Base-by-base conservation (phyloP, 2,797 vertebrate species). In the Cryptoprocta ferox region DNA sequence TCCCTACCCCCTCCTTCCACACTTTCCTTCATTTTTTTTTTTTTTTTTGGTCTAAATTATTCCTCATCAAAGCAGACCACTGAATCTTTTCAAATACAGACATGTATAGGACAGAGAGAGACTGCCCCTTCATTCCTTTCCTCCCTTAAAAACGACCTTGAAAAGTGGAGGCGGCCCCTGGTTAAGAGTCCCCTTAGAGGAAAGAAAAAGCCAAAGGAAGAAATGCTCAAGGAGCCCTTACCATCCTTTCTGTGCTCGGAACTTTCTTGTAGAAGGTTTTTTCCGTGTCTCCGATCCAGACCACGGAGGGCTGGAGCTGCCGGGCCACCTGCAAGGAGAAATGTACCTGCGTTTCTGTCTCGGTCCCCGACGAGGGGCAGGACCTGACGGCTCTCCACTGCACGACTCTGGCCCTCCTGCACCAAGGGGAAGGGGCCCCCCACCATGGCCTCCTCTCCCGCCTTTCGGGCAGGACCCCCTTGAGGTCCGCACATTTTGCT, bases 281-380 rank as follows among this genome's bases (percentile, higher is more conserved):
- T 94, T 99, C 99, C 1, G 99, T 98, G 6, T 99, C 98, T 92
- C 98, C 98, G 16, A 99, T 99, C 99, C 99, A 99, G 50, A 99
- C 97, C 0, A 99, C 99, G 0, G 99, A 99, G 21, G 99, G 99
- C 97, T 99, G 99, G 88, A 99, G 97, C 88, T 98, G 98, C 24
- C 98, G 99, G 82, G 99, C 99, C 98, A 99, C 99, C 99, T 99
- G 96, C 30, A 48, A 61, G 71, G 71, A 84, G n/a, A 73, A 95
- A n/a, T 28, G 37, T 9, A 63, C 39, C 1, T 0, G 26, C 45
- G 0, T 6, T 14, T 73, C 56, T 1, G 0, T 50, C 65, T 35
- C 11, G 37, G 83, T 2, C 5, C 26, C 63, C 16, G 1, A 19
- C 3, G 7, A 15, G 24, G 63, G 10, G 71, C 37, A 32, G 68